These are phyloP conservation scores for Philopotamus ludificatus DNA, from an alignment of 1,140 invertebrate species.

Conservation along the genomic window DNA sequence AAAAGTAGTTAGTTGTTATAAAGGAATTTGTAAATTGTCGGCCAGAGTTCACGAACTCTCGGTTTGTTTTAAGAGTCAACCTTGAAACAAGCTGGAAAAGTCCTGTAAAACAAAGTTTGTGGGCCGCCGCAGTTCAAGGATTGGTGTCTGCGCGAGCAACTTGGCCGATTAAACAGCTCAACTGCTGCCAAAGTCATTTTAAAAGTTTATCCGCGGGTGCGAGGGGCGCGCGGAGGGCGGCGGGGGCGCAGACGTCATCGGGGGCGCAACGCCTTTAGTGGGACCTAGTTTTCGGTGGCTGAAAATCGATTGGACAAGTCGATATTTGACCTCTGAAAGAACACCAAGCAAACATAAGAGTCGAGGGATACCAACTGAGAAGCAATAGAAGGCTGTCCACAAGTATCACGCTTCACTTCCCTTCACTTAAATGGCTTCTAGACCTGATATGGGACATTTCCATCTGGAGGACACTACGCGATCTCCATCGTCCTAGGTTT, in stretches of 20 bases:
- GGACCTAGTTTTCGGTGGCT: conserved; percentile 48
- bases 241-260: conserved; percentile 51
- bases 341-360: too few relatives aligned
- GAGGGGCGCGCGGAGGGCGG: conserved; percentile 46
- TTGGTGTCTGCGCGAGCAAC: conserved; percentile 60
- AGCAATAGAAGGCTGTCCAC: too few relatives aligned
- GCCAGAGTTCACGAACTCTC: conserved; percentile 56
- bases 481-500: too few relatives aligned
- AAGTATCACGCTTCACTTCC: too few relatives aligned
- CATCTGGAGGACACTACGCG: too few relatives aligned
- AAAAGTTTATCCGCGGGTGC: conserved; percentile 57
- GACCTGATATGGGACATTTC: too few relatives aligned
- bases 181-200: conserved; percentile 61
- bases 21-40: conserved; percentile 61
- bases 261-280: conserved; percentile 52
- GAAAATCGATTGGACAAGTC: conserved; percentile 16
- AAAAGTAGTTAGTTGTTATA: conserved; percentile 57
- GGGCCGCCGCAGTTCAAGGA: conserved; percentile 59
- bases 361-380: too few relatives aligned
- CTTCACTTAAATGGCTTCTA: too few relatives aligned
- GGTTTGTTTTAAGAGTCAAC: conserved; percentile 61
- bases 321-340: too few relatives aligned
- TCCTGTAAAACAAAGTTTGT: conserved; percentile 61
- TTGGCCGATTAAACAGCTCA: conserved; percentile 61
- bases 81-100: conserved; percentile 61